Percentiles rank a stretch among this genome's conserved stretches.
These are phyloP conservation scores for Cryptocheilus praepositus DNA, from an alignment of 2,888 invertebrate species.

Conservation along the genomic window DNA sequence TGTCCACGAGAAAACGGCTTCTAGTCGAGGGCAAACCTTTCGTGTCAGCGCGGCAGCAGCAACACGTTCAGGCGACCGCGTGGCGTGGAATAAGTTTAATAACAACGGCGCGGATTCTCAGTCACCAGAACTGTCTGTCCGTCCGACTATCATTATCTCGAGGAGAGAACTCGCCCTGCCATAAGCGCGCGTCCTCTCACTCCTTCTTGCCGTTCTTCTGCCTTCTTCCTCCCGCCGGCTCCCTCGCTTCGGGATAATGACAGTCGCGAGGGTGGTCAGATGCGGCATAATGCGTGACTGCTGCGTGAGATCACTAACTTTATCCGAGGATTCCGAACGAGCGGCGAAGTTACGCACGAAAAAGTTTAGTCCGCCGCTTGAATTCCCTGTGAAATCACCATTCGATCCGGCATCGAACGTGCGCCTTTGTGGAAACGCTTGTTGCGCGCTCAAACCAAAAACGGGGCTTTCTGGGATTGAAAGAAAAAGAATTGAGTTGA, in stretches of 20 bases:
- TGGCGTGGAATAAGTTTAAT: constrained; percentile 48
- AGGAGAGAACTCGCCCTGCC: no score
- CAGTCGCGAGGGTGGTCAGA: constrained; percentile 60
- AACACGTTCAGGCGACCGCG: no score
- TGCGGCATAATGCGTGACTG: constrained; percentile 46
- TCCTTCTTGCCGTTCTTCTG: constrained; percentile 4
- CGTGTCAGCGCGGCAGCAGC: no score
- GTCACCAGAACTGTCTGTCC: constrained; percentile 45
- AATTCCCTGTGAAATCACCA: neutral
- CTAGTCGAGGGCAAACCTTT: no score
- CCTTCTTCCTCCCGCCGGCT: constrained; percentile 19
- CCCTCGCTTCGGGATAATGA: constrained; percentile 57
- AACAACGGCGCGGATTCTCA: constrained; percentile 40
- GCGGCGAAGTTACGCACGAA: constrained; percentile 24
- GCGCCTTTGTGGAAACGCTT: no score
- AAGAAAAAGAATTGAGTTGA: no score
- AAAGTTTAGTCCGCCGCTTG: constrained; percentile 23
- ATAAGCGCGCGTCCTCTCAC: no score
- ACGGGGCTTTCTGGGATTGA: no score
- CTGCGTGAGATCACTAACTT: constrained; percentile 10
- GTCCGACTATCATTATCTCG: constrained; percentile 46
- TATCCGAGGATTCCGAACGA: constrained; percentile 1
- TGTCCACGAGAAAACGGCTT: no score
- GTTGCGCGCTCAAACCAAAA: no score
- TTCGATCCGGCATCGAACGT: neutral